Evolutionary conservation across 2,113 vertebrate genomes (phyloP), one percentile per base, ranked within the genome.

Genomic region (Ochotona princeps): DNA sequence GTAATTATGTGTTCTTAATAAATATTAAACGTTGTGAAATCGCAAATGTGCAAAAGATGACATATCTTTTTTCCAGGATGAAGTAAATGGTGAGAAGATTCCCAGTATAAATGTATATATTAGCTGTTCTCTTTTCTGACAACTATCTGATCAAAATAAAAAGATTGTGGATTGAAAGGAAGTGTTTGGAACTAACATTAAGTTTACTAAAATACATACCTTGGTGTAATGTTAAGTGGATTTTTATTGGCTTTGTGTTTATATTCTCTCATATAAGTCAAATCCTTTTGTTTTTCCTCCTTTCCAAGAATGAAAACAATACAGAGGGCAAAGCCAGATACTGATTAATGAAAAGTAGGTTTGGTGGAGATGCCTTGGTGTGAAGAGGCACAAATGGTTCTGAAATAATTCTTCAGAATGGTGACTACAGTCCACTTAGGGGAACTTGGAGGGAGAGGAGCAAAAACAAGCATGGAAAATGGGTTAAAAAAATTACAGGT

Each of bases 161-260:
- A 89, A 89, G 35, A 32, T 21, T 84, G 1, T 65, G 35, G 63
- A 61, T 83, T 93, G 65, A 83, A 85, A 80, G 85, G 54, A 26
- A 93, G 49, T 23, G 49, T 84, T 49, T 49, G 75, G 30, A 28
- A 90, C 15, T 87, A 72, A 91, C 74, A 79, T 74, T 90, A 87
- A 70, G 26, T 70, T 75, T 38, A 84, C 35, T 32, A 30, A 2
- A 74, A 79, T 10, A 73, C 72, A 3, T 82, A 0, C 32, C 65
- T 82, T 85, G n/a, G 28, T 18, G 44, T 28, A 82, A 8, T 54
- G 10, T 89, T 5, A n/a, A 70, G 17, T 78, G 91, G 85, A 78
- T 38, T 89, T 65, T 72, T 82, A 65, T 76, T 35, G 12, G 0
- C 4, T 82, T 57, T 75, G 15, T 81, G 49, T 70, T 88, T 14